These are phyloP conservation scores for Neocrepidodera transversa DNA, from an alignment of 2,888 invertebrate genomes.

Conservation along the genomic window DNA sequence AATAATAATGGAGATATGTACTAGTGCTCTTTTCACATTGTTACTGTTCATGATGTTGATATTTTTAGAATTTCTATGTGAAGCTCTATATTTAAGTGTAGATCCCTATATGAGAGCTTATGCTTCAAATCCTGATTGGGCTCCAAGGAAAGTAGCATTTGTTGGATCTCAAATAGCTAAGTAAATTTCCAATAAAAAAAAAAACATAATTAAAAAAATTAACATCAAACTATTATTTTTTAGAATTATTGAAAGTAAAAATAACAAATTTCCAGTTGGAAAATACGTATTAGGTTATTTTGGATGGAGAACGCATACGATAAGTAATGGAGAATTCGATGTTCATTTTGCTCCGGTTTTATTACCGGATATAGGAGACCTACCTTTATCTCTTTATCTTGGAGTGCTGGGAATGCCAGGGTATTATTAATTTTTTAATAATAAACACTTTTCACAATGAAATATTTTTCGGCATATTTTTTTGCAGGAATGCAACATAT, in stretches of 20 bases:
- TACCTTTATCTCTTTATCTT: slow-evolving; percentile 69
- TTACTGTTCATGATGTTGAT: slow-evolving; percentile 1
- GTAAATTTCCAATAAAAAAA: too few relatives aligned
- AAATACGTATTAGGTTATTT: slow-evolving; percentile 67
- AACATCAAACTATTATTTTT: slow-evolving; percentile 14
- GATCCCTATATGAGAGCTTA: slow-evolving; percentile 76
- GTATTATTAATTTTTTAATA: too few relatives aligned
- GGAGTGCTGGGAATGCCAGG: slow-evolving; percentile 77
- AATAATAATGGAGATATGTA: too few relatives aligned
- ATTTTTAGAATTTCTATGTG: slow-evolving; percentile 68
- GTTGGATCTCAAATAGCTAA: slow-evolving; percentile 74
- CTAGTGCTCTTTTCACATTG: too few relatives aligned
- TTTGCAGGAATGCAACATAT: background rate
- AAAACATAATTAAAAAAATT: background rate
- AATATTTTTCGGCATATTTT: too few relatives aligned
- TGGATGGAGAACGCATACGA: slow-evolving; percentile 73
- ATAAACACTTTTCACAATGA: background rate
- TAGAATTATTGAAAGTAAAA: slow-evolving; percentile 73
- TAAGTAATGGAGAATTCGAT: slow-evolving; percentile 61
- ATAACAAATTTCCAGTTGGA: slow-evolving; percentile 70
- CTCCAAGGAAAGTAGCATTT: slow-evolving; percentile 66
- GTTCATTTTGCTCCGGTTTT: slow-evolving; percentile 58
- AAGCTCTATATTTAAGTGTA: slow-evolving; percentile 74
- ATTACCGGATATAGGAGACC: slow-evolving; percentile 62
- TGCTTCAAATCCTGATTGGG: slow-evolving; percentile 44